Evolutionary conservation across 2,113 vertebrate species (phyloP).

Genomic region (Forbesichthys agassizii): DNA sequence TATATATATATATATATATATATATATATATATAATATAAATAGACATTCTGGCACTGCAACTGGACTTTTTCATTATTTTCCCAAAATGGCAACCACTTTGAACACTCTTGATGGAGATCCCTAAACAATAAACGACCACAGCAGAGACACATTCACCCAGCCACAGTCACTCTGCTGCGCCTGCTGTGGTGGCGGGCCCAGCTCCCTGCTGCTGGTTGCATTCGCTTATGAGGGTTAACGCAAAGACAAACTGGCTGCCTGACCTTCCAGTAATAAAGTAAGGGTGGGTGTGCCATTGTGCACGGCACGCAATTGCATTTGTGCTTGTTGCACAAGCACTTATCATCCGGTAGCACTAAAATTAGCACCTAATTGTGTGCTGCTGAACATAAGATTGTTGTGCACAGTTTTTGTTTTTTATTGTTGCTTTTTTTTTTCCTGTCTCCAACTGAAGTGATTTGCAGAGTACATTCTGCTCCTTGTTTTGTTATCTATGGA

Average conservation of each 20-base stretch:
- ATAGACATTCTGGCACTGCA: no score
- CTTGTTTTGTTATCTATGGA: not conserved
- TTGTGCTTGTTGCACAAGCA: not conserved
- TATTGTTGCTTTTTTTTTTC: constrained; percentile 2
- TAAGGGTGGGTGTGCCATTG: constrained; percentile 1
- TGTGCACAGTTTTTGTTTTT: constrained; percentile 16
- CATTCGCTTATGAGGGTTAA: constrained; percentile 6
- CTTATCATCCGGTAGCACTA: constrained; percentile 29
- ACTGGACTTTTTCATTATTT: no score
- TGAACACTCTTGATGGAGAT: no score
- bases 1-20: no score
- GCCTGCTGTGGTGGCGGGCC: not conserved
- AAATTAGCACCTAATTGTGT: constrained; percentile 54
- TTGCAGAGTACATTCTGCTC: not conserved
- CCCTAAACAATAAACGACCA: not conserved
- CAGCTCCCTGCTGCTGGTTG: not conserved
- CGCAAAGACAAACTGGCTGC: constrained; percentile 36
- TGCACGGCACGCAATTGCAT: not conserved
- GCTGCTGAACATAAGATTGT: constrained; percentile 43
- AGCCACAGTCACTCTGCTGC: not conserved
- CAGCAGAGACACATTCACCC: not conserved
- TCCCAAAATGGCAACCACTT: no score
- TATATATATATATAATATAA: no score
- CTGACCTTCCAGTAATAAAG: constrained; percentile 1
- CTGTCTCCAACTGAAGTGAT: constrained; percentile 7